Base-by-base conservation (phyloP, 2,888 invertebrate species). In the Marasmarcha lunaedactyla region DNA sequence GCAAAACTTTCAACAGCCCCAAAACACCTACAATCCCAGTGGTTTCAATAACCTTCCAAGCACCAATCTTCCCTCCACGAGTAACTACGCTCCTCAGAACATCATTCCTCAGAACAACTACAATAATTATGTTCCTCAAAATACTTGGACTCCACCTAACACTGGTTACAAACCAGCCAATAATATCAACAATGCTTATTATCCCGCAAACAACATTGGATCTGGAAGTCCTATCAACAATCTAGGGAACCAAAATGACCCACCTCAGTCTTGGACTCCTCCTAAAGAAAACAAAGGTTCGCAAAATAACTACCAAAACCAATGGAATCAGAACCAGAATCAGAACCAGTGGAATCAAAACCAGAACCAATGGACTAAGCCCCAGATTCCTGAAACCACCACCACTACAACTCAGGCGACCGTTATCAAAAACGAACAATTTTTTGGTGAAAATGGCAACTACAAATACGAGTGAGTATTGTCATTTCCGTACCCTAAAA, bases 401-500 rank as follows among this genome's bases (percentile, higher is more conserved):
- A n/a, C n/a, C n/a, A n/a, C n/a, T n/a, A 74, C 79, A 1, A 63
- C 74, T 1, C 63, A 66, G 0, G 56, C 67, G 5, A 45, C 81
- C 1, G 68, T 86, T 33, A 70, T 86, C 54, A 83, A 78, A 55
- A 81, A 85, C 48, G 78, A 76, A 41, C 76, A 76, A 42, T 59
- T 49, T 30, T 59, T 57, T 35, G 81, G 83, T 36, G 73, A 76
- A 10, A 72, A 85, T 45, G 85, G 85, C 43, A 68, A 72, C 52
- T 86, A 85, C 57, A 81, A 70, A 64, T 86, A 81, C 50, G 84
- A 84, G 85, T 86, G 52, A 84, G 84, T 78, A n/a, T n/a, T n/a
- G n/a, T 43, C n/a, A 13, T 15, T 40, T 44, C n/a, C n/a, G n/a
- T n/a, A n/a, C n/a, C n/a, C n/a, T n/a, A n/a, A n/a, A n/a, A n/a